Percentiles rank a stretch among this genome's conserved stretches.
These are phyloP conservation scores for Pollenia amentaria DNA, from an alignment of 2,888 invertebrate genomes.

Conservation along the genomic window DNA sequence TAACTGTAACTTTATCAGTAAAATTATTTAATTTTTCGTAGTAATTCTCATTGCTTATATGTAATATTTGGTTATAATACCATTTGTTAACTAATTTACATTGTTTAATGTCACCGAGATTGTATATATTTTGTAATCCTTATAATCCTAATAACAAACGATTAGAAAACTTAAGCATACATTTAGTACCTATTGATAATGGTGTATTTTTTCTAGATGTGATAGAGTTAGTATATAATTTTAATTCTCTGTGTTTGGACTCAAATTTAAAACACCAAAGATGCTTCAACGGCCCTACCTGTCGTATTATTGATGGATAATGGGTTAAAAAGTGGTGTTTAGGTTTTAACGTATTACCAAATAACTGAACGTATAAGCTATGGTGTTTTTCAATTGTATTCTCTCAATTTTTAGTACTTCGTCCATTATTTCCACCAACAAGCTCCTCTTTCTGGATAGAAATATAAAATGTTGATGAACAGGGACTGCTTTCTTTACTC, in stretches of 20 bases:
- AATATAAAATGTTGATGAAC: too few species aligned
- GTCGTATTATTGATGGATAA: slow-evolving; percentile 47
- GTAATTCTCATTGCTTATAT: neutral
- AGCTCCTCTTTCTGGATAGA: too few species aligned
- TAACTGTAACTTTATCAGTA: slow-evolving; percentile 8
- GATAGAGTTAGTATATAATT: too few species aligned
- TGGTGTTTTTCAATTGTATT: slow-evolving; percentile 39
- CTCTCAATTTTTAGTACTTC: neutral
- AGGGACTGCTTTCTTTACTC: too few species aligned
- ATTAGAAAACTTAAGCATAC: slow-evolving; percentile 53
- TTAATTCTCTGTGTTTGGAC: slow-evolving; percentile 58
- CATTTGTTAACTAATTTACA: slow-evolving; percentile 5
- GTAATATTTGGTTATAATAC: slow-evolving; percentile 6
- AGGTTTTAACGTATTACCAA: slow-evolving; percentile 55
- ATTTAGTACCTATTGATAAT: too few species aligned
- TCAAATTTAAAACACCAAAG: slow-evolving; percentile 61
- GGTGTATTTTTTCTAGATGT: too few species aligned
- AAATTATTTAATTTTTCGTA: slow-evolving; percentile 10
- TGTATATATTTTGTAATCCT: slow-evolving; percentile 27
- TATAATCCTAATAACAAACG: slow-evolving; percentile 38
- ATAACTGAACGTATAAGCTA: slow-evolving; percentile 39
- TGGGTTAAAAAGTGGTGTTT: slow-evolving; percentile 47
- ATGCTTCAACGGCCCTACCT: slow-evolving; percentile 57
- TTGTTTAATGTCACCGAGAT: neutral
- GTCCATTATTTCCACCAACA: neutral